Base-by-base conservation (phyloP, 2,888 invertebrate species). In the Meiosimyza decipiens region DNA sequence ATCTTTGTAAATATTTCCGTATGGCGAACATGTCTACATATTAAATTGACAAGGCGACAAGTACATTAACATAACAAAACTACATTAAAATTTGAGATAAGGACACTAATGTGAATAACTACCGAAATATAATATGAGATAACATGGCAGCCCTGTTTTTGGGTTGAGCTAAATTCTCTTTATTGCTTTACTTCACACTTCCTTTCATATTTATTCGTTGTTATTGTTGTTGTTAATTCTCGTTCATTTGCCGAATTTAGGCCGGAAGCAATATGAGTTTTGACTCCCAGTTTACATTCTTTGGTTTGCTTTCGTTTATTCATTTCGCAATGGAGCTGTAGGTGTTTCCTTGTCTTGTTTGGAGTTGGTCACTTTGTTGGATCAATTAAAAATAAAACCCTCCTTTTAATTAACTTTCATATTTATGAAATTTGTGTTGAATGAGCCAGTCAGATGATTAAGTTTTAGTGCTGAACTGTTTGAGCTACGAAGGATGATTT, bases 221-320 rank as follows among this genome's bases (percentile, higher is more conserved):
- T 49, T 60, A 50, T 22, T 64, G 22, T 70, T 70, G 70, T 68
- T 68, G 40, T 40, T 9, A 40, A 40, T 40, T 22, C 40, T 70
- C 51, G 15, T 57, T 51, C 16, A 69, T 60, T 69, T 69, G 59
- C 22, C 33, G 16, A 60, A 70, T 57, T 69, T 63, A 54, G 57
- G 70, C 62, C 62, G 70, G 62, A 70, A 60, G 62, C n/a, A 40
- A 54, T 70, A 40, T 52, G 54, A 54, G 33, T 52, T 70, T 54
- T 28, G 40, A 40, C 12, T 51, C 18, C 12, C 15, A 28, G 22
- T 57, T 15, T 33, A 51, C 13, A 50, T 51, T 50, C 13, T 13
- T 64, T 28, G 51, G 15, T 6, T 18, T 18, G 57, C 57, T 57
- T 22, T 28, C 47, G 15, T 49, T 66, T 33, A 33, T 40, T 67